Evolutionary conservation across 2,888 invertebrate species (phyloP).

Genomic region (Chaitophorus viminalis): DNA sequence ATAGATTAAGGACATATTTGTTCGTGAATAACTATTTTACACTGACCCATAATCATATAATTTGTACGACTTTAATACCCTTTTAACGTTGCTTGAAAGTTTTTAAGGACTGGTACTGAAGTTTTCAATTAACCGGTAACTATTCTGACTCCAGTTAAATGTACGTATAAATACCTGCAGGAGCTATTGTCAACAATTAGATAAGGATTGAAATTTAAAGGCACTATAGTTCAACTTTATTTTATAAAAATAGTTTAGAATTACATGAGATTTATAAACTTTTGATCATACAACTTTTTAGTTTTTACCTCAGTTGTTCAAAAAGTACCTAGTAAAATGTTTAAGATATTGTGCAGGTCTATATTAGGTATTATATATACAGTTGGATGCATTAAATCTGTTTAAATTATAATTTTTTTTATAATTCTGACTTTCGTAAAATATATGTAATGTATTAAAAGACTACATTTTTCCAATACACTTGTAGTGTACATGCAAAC

Average conservation of each 20-base stretch:
- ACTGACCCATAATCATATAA: background rate
- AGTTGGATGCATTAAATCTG: too few species aligned
- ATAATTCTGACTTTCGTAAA: too few species aligned
- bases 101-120: constrained; percentile 19
- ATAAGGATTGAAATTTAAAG: background rate
- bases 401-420: too few species aligned
- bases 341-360: background rate
- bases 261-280: background rate
- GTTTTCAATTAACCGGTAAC: constrained; percentile 37
- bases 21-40: background rate
- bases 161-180: background rate
- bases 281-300: background rate
- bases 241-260: background rate
- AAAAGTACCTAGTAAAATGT: background rate
- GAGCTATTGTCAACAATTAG: constrained; percentile 29
- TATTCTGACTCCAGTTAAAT: constrained; percentile 3
- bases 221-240: background rate
- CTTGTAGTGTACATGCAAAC: too few species aligned
- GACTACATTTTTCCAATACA: too few species aligned
- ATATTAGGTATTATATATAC: too few species aligned
- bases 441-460: too few species aligned
- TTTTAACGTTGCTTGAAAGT: constrained; percentile 26
- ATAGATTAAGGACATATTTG: background rate
- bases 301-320: background rate
- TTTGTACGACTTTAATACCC: background rate